These are phyloP conservation scores for Corythornis madagascariensis DNA, from an alignment of 2,113 vertebrate genomes.

Conservation along the genomic window DNA sequence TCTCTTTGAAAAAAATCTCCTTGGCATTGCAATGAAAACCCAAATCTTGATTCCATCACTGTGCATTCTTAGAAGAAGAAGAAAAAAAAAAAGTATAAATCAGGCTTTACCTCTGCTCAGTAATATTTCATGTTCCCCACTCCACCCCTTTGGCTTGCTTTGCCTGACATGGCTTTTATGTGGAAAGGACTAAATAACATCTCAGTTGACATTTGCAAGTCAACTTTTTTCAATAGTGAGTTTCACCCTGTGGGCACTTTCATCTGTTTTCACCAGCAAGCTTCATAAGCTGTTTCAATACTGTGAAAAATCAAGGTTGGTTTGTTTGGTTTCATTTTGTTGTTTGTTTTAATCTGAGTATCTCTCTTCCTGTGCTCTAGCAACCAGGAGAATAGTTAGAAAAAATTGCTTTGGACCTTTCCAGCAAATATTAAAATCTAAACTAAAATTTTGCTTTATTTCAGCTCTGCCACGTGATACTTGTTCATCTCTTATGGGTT, in stretches of 20 bases:
- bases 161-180: not conserved
- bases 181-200: not conserved
- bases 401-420: not conserved
- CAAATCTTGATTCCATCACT: not conserved
- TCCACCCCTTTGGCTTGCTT: not conserved
- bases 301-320: not conserved
- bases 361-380: not conserved
- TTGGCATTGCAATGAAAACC: not conserved
- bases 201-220: not conserved
- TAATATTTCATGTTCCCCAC: not conserved
- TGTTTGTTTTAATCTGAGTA: not conserved
- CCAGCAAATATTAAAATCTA: not conserved
- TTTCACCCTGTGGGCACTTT: not conserved
- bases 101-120: not conserved
- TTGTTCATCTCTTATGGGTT: not conserved
- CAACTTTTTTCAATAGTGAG: constrained; percentile 3
- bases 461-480: not conserved
- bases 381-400: not conserved
- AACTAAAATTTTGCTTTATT: not conserved
- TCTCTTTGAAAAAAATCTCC: not conserved
- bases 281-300: not conserved
- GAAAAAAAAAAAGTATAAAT: not conserved
- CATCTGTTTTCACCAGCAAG: not conserved
- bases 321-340: not conserved
- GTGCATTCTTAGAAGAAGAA: not conserved